These are phyloP conservation scores for Atrina japonica DNA, from an alignment of 2,888 invertebrate genomes.

Conservation along the genomic window DNA sequence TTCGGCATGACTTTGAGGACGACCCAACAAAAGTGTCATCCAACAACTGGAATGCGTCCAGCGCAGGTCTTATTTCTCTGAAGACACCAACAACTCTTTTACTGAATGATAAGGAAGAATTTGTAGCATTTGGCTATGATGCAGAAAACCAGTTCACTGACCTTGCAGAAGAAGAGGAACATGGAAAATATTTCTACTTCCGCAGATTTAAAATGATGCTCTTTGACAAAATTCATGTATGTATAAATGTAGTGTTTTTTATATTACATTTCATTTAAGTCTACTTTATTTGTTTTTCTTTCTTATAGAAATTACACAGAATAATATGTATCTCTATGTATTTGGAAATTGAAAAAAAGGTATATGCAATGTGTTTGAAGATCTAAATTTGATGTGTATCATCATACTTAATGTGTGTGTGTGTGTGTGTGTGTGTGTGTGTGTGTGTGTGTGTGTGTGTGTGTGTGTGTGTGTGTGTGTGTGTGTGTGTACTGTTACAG, in stretches of 20 bases:
- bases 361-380: neutral
- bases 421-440: too few relatives aligned
- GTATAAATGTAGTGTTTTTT: neutral
- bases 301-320: too few relatives aligned
- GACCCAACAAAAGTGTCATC: slow-evolving; percentile 28
- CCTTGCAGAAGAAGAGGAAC: slow-evolving; percentile 36
- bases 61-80: slow-evolving; percentile 20
- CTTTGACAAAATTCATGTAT: slow-evolving; percentile 26
- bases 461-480: too few relatives aligned
- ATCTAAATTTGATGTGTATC: too few relatives aligned
- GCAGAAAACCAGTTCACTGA: slow-evolving; percentile 43
- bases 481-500: too few relatives aligned
- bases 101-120: slow-evolving; percentile 2
- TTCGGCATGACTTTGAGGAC: slow-evolving; percentile 25
- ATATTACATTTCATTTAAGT: too few relatives aligned
- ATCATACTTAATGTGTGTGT: too few relatives aligned
- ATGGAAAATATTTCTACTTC: slow-evolving; percentile 35
- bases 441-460: too few relatives aligned
- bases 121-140: slow-evolving; percentile 40
- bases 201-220: slow-evolving; percentile 45
- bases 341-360: neutral
- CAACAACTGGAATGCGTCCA: slow-evolving; percentile 28
- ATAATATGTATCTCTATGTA: too few relatives aligned
- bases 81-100: slow-evolving; percentile 33
- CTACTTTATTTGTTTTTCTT: too few relatives aligned